These are phyloP conservation scores for Leptinotarsa haldemani DNA, from an alignment of 2,888 invertebrate genomes.

Conservation along the genomic window DNA sequence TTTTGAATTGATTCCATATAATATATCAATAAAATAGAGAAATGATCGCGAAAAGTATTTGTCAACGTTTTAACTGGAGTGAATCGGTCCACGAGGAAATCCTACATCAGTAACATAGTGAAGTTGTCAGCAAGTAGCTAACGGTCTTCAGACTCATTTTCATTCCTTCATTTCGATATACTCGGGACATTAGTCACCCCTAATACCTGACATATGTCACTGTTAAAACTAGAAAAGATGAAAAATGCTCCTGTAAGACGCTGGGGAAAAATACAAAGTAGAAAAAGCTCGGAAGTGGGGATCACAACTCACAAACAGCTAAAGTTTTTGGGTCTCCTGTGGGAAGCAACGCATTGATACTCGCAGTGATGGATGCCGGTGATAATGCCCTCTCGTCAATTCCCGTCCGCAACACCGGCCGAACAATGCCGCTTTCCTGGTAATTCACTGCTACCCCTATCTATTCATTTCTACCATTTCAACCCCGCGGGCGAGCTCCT, in stretches of 20 bases:
- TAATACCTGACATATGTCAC: conserved; percentile 66
- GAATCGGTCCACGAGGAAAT: too few species aligned
- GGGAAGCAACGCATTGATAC: conserved; percentile 67
- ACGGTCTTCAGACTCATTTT: conserved; percentile 26
- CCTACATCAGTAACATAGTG: too few species aligned
- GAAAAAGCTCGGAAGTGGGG: conserved; percentile 57
- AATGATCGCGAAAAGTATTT: too few species aligned
- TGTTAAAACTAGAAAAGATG: conserved; percentile 66
- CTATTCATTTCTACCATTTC: conserved; percentile 61
- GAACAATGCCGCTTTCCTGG: conserved; percentile 68
- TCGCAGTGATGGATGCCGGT: conserved; percentile 68
- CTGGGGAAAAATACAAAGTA: conserved; percentile 62
- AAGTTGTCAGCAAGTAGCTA: too few species aligned
- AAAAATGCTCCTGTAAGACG: conserved; percentile 64
- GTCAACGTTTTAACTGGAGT: too few species aligned
- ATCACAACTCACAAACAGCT: conserved; percentile 61
- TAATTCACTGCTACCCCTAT: conserved; percentile 65
- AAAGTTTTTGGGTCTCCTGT: conserved; percentile 66
- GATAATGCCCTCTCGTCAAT: conserved; percentile 70
- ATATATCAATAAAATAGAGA: too few species aligned
- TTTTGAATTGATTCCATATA: too few species aligned
- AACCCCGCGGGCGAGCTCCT: conserved; percentile 46
- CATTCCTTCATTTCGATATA: conserved; percentile 35
- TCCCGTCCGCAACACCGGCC: conserved; percentile 69
- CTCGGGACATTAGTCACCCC: conserved; percentile 60